Percentiles rank a stretch among this genome's conserved stretches.
These are phyloP conservation scores for Micoletzkya japonica DNA, from an alignment of 2,888 invertebrate species.

Conservation along the genomic window DNA sequence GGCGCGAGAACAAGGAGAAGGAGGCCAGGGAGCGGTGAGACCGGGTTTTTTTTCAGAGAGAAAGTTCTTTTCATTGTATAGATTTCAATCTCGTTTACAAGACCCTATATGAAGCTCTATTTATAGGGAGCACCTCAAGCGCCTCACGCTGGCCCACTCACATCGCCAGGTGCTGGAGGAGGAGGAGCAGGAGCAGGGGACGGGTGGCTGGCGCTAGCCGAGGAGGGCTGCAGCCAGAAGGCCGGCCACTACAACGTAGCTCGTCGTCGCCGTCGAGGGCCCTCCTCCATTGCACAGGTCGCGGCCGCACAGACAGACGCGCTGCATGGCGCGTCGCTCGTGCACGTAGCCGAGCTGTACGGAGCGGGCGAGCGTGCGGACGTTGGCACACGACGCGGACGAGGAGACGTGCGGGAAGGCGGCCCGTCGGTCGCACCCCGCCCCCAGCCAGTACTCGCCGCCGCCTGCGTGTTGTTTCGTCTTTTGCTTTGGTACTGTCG, in stretches of 20 bases:
- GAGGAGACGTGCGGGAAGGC: constrained; percentile 53
- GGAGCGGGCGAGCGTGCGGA: constrained; percentile 49
- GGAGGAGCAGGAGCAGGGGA: constrained; percentile 30
- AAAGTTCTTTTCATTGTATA: neutral
- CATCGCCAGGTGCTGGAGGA: constrained; percentile 41
- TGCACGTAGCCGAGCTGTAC: constrained; percentile 43
- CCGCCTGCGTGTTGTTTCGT: constrained; percentile 36
- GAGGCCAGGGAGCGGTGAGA: constrained; percentile 36
- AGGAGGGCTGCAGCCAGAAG: neutral
- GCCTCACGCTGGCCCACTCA: constrained; percentile 45
- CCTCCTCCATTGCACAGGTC: constrained; percentile 47
- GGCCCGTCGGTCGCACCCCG: constrained; percentile 55
- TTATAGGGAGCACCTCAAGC: constrained; percentile 40
- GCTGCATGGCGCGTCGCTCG: constrained; percentile 44
- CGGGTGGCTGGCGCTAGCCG: neutral
- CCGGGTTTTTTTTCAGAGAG: neutral
- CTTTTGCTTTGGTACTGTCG: neutral
- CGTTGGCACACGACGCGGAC: constrained; percentile 49
- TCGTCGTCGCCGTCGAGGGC: neutral
- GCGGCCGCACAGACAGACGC: constrained; percentile 53
- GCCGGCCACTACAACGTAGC: neutral
- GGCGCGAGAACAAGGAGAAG: constrained; percentile 39
- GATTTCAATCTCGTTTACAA: neutral
- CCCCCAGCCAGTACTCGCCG: constrained; percentile 57
- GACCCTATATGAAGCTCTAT: neutral